These are phyloP conservation scores for Gymnocephalus cernua DNA, from an alignment of 2,113 vertebrate species.

Conservation along the genomic window DNA sequence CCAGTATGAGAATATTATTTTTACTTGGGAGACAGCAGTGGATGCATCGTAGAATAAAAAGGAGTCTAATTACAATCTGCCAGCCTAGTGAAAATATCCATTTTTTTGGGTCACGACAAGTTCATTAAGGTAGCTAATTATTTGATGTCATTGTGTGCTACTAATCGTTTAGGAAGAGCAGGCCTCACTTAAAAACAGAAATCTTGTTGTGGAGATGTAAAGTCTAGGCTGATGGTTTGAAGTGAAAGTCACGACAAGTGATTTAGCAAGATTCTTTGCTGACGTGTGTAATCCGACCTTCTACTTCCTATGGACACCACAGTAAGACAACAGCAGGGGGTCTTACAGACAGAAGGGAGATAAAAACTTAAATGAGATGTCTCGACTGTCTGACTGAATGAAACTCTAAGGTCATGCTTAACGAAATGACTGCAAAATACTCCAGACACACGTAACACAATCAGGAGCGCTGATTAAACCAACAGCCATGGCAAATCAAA, in stretches of 20 bases:
- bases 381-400: not conserved
- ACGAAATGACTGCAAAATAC: not conserved
- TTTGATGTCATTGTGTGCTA: not conserved
- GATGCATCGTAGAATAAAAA: too few relatives aligned
- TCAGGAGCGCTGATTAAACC: slow-evolving; percentile 47
- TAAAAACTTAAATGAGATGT: not conserved
- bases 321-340: accelerated
- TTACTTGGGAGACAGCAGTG: too few relatives aligned
- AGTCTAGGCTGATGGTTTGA: slow-evolving; percentile 5
- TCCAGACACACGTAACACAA: slow-evolving; percentile 41
- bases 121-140: not conserved
- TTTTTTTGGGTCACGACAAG: not conserved
- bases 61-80: too few relatives aligned
- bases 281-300: not conserved
- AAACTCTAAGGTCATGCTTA: not conserved
- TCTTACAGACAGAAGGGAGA: accelerated
- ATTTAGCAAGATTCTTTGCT: not conserved
- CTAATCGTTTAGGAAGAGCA: not conserved
- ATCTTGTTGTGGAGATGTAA: not conserved
- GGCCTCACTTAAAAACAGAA: not conserved
- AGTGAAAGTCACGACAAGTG: not conserved
- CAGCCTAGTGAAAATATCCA: too few relatives aligned
- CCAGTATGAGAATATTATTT: too few relatives aligned
- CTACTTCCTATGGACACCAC: not conserved
- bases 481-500: slow-evolving; percentile 16